Conservation (phyloP, 2,888 invertebrate species). For the Aphodius sticticus region DNA sequence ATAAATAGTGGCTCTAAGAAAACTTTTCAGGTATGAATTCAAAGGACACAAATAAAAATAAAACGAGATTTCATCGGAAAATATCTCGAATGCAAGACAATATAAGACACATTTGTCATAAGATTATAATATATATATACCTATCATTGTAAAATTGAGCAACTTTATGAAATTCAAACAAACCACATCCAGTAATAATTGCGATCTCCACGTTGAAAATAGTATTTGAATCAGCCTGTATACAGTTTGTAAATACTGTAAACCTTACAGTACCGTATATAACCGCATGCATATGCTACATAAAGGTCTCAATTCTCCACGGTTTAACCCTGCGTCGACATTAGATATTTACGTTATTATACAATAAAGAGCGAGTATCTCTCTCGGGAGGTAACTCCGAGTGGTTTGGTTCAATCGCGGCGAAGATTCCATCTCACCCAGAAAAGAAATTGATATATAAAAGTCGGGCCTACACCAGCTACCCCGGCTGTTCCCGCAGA, state of each 20-base stretch:
- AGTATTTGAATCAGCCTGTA: no score
- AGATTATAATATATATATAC: no score
- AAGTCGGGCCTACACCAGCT: not conserved
- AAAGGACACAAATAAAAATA: no score
- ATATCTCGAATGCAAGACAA: no score
- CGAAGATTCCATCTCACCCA: not conserved
- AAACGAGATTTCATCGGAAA: no score
- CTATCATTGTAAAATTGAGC: no score
- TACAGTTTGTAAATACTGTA: not conserved
- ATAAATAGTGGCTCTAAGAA: no score
- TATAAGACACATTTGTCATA: no score
- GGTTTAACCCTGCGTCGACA: not conserved
- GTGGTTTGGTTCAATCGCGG: not conserved
- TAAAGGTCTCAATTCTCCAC: not conserved
- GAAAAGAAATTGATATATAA: conserved; percentile 4
- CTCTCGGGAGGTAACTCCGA: not conserved
- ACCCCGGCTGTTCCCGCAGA: conserved; percentile 14
- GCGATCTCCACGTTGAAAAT: no score
- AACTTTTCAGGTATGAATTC: no score
- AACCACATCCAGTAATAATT: no score
- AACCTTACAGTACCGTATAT: not conserved
- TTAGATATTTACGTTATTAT: not conserved
- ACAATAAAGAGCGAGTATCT: not conserved
- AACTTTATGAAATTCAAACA: no score
- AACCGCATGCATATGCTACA: not conserved